Conservation (phyloP, 2,113 vertebrate species). For the Lates calcarifer region DNA sequence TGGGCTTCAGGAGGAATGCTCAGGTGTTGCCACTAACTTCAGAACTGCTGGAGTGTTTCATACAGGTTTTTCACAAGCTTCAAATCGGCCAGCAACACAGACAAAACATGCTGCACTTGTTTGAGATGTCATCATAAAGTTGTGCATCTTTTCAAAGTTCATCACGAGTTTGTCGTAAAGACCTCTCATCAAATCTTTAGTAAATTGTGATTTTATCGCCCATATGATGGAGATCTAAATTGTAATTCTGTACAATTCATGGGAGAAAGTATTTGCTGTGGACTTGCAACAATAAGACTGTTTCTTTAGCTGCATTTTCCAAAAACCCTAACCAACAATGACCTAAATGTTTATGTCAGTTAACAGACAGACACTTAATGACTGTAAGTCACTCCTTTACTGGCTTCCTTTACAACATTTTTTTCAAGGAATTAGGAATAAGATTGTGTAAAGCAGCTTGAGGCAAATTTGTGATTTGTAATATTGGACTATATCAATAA, state of each 20-base stretch:
- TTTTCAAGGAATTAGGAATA: neutral
- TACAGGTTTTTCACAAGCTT: neutral
- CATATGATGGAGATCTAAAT: constrained; percentile 1
- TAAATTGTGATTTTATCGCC: constrained; percentile 28
- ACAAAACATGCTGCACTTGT: neutral
- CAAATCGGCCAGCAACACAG: neutral
- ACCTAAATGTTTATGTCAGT: neutral
- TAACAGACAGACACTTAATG: neutral
- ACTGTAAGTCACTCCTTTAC: neutral
- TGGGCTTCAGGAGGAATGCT: no score
- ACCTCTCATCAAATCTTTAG: neutral
- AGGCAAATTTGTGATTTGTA: neutral
- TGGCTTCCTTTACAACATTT: no score
- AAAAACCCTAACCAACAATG: neutral
- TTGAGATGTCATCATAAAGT: neutral
- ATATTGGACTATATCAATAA: neutral
- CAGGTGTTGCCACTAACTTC: no score
- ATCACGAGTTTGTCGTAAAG: neutral
- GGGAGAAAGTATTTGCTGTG: neutral
- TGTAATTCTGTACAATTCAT: constrained; percentile 17
- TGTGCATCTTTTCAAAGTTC: neutral
- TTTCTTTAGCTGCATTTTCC: neutral
- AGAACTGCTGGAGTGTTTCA: no score
- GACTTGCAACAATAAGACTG: neutral
- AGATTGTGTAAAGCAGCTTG: neutral